Percentiles rank a stretch among this genome's conserved stretches.
Conservation (phyloP, 2,113 vertebrate genomes). For the Osmerus eperlanus region DNA sequence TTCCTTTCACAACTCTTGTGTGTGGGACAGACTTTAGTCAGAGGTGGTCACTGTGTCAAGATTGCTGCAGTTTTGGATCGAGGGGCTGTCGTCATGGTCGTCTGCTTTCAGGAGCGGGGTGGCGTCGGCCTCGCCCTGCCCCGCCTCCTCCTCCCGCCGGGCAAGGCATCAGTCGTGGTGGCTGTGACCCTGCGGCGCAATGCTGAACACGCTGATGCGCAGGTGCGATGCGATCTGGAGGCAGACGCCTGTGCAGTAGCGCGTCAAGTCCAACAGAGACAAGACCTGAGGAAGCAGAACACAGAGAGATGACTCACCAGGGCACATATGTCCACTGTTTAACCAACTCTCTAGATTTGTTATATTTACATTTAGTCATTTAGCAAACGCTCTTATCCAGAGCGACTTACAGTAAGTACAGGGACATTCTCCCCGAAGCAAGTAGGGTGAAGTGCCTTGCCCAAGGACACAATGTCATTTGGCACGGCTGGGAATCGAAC, state of each 20-base stretch:
- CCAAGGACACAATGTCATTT: too few species aligned
- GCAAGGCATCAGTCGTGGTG: conserved; percentile 85
- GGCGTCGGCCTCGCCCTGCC: conserved; percentile 64
- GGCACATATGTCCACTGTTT: too few species aligned
- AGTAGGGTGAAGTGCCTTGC: too few species aligned
- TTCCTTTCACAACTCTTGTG: conserved; percentile 3
- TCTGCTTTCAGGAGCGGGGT: conserved; percentile 68
- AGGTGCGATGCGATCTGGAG: conserved; percentile 93
- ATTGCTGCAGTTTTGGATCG: conserved; percentile 59
- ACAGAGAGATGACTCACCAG: conserved; percentile 15
- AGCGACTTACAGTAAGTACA: too few species aligned
- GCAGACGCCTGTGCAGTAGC: conserved; percentile 88
- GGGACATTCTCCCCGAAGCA: too few species aligned
- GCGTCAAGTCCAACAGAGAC: conserved; percentile 85
- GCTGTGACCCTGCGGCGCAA: conserved; percentile 78
- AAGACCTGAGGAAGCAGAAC: conserved; percentile 75
- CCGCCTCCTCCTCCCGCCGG: conserved; percentile 78
- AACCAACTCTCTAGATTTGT: too few species aligned
- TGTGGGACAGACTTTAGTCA: conserved; percentile 41
- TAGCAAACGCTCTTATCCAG: too few species aligned
- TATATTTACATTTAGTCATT: too few species aligned
- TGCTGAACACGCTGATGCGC: conserved; percentile 92
- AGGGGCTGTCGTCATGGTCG: conserved; percentile 46
- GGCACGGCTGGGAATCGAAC: too few species aligned
- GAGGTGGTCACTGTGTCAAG: conserved; percentile 65